A percentile compares a stretch with the other conserved stretches of the same genome.
Evolutionary conservation across 2,888 invertebrate genomes (phyloP).

Genomic region (Mimumesa dahlbomi): DNA sequence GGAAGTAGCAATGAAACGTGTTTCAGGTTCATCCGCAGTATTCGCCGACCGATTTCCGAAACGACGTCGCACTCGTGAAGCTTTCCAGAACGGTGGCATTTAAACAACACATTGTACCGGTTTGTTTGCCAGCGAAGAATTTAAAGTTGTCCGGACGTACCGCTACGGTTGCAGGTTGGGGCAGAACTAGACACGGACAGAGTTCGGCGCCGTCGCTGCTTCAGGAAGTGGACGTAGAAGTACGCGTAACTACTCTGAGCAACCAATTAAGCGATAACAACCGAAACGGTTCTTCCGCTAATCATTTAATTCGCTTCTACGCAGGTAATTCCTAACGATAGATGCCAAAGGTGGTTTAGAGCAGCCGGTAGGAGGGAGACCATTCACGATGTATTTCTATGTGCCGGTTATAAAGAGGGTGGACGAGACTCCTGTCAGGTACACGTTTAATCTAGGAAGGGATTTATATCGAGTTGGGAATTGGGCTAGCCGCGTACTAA

Average conservation of each 20-base stretch:
- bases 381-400: constrained; percentile 96
- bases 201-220: constrained; percentile 93
- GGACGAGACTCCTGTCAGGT: constrained; percentile 84
- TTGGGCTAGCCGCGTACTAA: no score
- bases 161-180: constrained; percentile 97
- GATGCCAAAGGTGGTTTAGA: constrained; percentile 96
- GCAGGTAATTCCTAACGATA: constrained; percentile 91
- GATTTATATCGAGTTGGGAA: no score
- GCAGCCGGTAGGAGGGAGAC: constrained; percentile 94
- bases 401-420: constrained; percentile 96
- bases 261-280: no score
- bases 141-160: constrained; percentile 92
- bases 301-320: no score
- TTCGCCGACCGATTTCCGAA: constrained; percentile 94
- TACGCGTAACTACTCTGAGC: no score
- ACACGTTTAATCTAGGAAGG: no score
- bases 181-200: constrained; percentile 93
- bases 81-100: constrained; percentile 91
- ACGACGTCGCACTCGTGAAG: constrained; percentile 92
- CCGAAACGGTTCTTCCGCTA: no score
- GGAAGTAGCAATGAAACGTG: neutral
- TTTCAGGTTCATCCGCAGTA: constrained; percentile 90
- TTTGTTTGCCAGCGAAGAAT: constrained; percentile 91
- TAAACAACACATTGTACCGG: constrained; percentile 95
- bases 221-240: constrained; percentile 92